Evolutionary conservation across 2,888 invertebrate genomes (phyloP), one percentile per base, ranked within the genome.

Genomic region (Ectropis crepuscularia): DNA sequence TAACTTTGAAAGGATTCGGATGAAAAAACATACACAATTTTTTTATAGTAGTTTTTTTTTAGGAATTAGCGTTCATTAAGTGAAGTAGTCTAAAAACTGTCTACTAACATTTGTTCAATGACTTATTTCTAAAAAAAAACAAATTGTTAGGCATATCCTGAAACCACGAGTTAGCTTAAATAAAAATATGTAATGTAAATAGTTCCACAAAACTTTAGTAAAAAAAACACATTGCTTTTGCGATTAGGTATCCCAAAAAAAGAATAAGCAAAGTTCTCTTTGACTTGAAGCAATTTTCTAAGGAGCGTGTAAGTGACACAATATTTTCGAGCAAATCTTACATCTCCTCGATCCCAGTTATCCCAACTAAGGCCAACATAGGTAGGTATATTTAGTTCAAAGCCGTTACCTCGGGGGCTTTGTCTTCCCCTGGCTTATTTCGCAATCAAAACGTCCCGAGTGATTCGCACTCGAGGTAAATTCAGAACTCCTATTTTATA

Each of bases 381-480:
- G 51, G 65, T 70, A 53, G 63, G 64, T 71, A 73, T 66, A 70
- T 68, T 79, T 77, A 77, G 75, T 78, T 79, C 67, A 74, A 72
- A 77, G 73, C 73, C 71, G 75, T 72, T 74, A 78, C 74, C 75
- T 60, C 67, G 70, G 74, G 77, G 74, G 75, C 75, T 75, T 76
- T 76, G 72, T 76, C 76, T 78, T 77, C 74, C 73, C 75, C 71
- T 71, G 77, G 78, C 77, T 82, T 82, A 80, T 79, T 81, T 78
- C 66, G 74, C 77, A 80, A 83, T 82, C 80, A 80, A 77, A 72
- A 71, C 73, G 73, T 77, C 80, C 74, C 74, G 57, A 62, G 71
- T 65, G 73, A 73, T 72, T 74, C 69, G 60, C 64, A 49, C 63
- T 54, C 68, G 63, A 68, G 67, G 67, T 66, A 59, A 68, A 65